These are phyloP conservation scores for Lontra canadensis DNA, from an alignment of 2,113 vertebrate genomes.

Conservation along the genomic window DNA sequence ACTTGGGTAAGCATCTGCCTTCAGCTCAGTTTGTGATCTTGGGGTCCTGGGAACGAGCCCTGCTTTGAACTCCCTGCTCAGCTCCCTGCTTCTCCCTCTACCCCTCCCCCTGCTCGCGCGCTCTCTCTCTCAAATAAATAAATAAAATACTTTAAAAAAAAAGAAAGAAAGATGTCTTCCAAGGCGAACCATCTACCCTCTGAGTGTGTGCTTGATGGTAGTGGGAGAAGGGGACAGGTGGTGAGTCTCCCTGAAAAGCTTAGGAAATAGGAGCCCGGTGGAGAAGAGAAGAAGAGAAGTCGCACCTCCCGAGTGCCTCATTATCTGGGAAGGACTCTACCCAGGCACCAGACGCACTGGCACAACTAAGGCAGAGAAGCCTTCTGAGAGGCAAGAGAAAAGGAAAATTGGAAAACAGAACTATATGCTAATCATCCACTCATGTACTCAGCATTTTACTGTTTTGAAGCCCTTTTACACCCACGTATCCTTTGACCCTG, in stretches of 20 bases:
- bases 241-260: neutral
- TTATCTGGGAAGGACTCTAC: neutral
- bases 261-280: neutral
- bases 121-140: neutral
- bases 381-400: neutral
- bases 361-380: neutral
- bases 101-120: neutral
- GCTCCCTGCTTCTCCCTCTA: neutral
- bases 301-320: fast-evolving
- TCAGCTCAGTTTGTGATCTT: neutral
- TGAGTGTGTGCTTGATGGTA: neutral
- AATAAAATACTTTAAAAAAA: neutral
- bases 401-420: neutral
- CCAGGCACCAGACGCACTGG: fast-evolving
- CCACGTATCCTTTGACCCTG: neutral
- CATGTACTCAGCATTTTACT: neutral
- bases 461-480: neutral
- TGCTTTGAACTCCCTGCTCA: neutral
- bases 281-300: too few relatives aligned
- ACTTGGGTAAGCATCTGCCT: neutral
- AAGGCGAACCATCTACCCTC: fast-evolving
- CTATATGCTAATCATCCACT: too few relatives aligned
- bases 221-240: neutral
- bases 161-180: neutral
- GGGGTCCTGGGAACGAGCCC: neutral